Percentiles rank a stretch among this genome's conserved stretches.
phyloP scores from a whole-genome alignment of 2,113 vertebrate genomes.

The Notiomystis cincta region DNA sequence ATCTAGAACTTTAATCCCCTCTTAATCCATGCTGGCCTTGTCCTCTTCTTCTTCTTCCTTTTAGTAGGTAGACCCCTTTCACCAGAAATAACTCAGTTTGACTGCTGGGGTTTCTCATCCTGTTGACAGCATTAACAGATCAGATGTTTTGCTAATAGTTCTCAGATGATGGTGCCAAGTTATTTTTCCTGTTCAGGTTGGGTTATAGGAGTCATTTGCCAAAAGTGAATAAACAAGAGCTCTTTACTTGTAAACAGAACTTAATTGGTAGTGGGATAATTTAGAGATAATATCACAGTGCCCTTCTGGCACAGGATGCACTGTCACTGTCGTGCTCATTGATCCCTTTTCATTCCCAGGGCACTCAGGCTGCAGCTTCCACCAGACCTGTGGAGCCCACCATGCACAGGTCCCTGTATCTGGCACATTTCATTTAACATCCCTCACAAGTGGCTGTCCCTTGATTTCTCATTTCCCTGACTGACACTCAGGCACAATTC shows the following conservation, averaged over 20 bases:
- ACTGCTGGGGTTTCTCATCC: not conserved
- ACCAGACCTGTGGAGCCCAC: not conserved
- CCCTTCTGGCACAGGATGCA: not conserved
- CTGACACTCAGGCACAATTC: accelerated
- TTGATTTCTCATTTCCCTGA: not conserved
- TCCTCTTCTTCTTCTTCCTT: not conserved
- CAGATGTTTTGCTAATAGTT: not conserved
- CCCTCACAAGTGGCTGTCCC: not conserved
- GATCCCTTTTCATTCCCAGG: not conserved
- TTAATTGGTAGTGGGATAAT: not conserved
- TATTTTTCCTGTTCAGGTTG: not conserved
- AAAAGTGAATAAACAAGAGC: not conserved
- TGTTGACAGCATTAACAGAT: not conserved
- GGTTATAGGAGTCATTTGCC: not conserved
- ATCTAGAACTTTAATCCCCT: not conserved
- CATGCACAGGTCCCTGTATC: not conserved
- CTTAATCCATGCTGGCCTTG: not conserved
- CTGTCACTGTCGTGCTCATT: not conserved
- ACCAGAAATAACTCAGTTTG: not conserved
- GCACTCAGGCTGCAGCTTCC: not conserved
- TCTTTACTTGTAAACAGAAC: not conserved
- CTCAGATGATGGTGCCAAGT: not conserved
- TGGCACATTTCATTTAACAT: not conserved
- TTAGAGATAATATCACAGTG: not conserved
- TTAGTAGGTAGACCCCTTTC: not conserved